Conservation (phyloP, 2,113 vertebrate genomes). For the Mormyrus iriodes region DNA sequence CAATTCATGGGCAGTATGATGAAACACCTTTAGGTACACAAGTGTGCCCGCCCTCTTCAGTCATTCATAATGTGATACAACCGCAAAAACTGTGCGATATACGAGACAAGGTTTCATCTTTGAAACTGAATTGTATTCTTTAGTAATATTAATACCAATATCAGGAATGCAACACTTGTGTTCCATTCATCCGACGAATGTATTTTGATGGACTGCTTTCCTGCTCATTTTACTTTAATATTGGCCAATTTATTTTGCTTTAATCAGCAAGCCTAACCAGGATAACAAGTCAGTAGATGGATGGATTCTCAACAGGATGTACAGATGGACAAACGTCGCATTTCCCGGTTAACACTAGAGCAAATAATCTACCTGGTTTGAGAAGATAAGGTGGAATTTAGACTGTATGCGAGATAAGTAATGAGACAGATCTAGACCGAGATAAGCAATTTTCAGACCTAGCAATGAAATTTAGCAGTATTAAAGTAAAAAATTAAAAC, state of each 20-base stretch:
- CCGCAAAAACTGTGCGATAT: slow-evolving; percentile 39
- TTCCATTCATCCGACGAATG: background rate
- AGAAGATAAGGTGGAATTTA: background rate
- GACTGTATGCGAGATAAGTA: background rate
- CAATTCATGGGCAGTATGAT: background rate
- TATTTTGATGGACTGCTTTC: background rate
- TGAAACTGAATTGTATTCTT: background rate
- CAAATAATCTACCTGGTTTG: too few species aligned
- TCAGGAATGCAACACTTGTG: background rate
- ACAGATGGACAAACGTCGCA: background rate
- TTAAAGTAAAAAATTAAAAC: background rate
- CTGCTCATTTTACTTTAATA: background rate
- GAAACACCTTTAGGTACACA: slow-evolving; percentile 12
- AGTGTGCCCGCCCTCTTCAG: slow-evolving; percentile 28
- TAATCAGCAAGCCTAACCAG: background rate
- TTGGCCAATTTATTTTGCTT: background rate
- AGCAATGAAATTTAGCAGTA: background rate
- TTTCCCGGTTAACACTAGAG: background rate
- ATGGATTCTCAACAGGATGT: background rate
- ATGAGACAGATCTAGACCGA: too few species aligned
- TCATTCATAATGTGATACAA: slow-evolving; percentile 65
- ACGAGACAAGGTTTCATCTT: background rate
- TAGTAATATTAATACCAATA: background rate
- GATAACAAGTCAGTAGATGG: background rate
- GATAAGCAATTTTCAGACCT: background rate